phyloP scores from a whole-genome alignment of 2,797 vertebrate genomes.

The Tapera naevia region DNA sequence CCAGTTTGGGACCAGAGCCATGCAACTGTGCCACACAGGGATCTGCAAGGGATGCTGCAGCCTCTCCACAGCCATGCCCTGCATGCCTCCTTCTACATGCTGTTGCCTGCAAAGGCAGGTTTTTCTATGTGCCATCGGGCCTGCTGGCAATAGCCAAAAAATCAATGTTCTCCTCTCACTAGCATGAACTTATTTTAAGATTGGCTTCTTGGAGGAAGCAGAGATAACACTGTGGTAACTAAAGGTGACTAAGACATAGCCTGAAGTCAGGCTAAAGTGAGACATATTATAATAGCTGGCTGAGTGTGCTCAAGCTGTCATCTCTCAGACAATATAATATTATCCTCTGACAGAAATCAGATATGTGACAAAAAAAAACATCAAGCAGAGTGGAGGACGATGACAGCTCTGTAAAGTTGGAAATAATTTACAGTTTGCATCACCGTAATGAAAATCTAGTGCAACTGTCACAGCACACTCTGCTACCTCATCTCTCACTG shows the following conservation, averaged over 20 bases:
- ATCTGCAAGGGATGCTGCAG: fast-evolving
- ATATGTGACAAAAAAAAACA: constrained; percentile 61
- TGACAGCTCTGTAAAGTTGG: constrained; percentile 64
- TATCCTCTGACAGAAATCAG: constrained; percentile 71
- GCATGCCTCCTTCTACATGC: background rate
- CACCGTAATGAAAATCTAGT: constrained; percentile 69
- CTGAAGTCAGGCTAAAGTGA: constrained; percentile 63
- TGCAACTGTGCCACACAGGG: fast-evolving
- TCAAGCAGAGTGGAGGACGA: constrained; percentile 52
- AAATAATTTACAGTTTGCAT: constrained; percentile 71
- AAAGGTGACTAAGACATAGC: constrained; percentile 20
- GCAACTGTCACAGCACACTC: constrained; percentile 25
- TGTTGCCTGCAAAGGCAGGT: background rate
- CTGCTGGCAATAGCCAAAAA: background rate
- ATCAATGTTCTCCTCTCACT: background rate
- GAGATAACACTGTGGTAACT: background rate
- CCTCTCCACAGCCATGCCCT: background rate
- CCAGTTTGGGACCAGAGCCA: background rate
- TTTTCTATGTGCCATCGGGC: background rate
- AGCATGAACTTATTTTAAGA: background rate
- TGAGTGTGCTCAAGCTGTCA: constrained; percentile 60
- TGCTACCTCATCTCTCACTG: background rate
- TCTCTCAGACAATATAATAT: constrained; percentile 64
- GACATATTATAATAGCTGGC: constrained; percentile 67
- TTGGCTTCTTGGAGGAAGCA: background rate